Evolutionary conservation across 2,797 vertebrate species (phyloP), one percentile per base, ranked within the genome.

Genomic region (Meriones psammophilus): DNA sequence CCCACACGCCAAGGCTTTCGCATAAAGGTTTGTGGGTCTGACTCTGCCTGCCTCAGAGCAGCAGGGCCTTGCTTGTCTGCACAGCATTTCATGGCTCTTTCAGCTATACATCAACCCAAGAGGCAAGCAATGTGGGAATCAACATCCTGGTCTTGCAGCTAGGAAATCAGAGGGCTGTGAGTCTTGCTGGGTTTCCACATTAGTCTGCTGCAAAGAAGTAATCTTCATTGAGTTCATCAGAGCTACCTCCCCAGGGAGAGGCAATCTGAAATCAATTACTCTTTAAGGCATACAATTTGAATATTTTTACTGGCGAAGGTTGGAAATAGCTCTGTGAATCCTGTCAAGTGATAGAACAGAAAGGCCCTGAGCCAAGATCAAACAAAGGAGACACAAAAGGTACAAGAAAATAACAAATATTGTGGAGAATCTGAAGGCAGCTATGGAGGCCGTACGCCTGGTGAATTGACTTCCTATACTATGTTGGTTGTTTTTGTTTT

Each of bases 291-390:
- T 79, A 64, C 42, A 66, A 94, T 88, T 97, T 92, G 90, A 97
- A 93, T 93, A 96, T 88, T 96, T 95, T 97, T 96, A 78, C 89
- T 78, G 60, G 73, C 1, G 56, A 97, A 91, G 89, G 50, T 97
- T 94, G 96, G 94, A 97, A 97, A 97, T 88, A 95, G 90, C 76
- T 85, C 76, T 94, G 87, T 92, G 89, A 97, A 94, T 95, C 77
- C 66, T 94, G 71, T 94, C 94, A 94, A 91, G 92, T 71, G 62
- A 91, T 92, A 80, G 95, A 91, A 89, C 39, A 94, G 96, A 92
- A 69, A 92, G 95, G 54, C 62, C 50, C 60, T 94, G 83, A 97
- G 94, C 83, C 93, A 94, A 94, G 68, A 93, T 94, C 90, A 96
- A 88, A 95, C 92, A 96, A 96, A 94, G 62, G n/a, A 94, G 36